Percentiles rank a stretch among this genome's conserved stretches.
Evolutionary conservation across 2,797 vertebrate species (phyloP).

Genomic region (Lacerta bilineata): DNA sequence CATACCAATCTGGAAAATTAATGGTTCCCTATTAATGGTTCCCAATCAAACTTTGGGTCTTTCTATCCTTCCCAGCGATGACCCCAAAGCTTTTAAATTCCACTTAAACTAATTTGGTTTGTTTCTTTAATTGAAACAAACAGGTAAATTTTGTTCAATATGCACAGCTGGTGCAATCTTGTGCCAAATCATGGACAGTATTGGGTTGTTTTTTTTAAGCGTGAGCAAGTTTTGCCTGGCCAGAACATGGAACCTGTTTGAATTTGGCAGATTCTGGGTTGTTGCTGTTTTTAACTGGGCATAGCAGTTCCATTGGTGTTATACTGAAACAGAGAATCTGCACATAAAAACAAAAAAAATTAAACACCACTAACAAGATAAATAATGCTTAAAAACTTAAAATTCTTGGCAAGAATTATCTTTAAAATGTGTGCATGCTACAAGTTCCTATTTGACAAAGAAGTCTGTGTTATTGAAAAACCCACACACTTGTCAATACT

Average conservation of each 20-base stretch:
- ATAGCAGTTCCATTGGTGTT: not conserved
- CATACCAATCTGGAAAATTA: not conserved
- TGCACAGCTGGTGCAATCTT: not conserved
- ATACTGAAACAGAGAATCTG: not conserved
- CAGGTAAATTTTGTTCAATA: constrained; percentile 1
- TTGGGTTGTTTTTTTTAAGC: not conserved
- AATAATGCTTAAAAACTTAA: not conserved
- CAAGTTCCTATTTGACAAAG: not conserved
- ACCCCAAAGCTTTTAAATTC: constrained; percentile 3
- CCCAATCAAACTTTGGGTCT: not conserved
- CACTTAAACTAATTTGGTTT: not conserved
- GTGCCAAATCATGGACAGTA: not conserved
- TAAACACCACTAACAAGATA: not conserved
- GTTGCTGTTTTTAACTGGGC: not conserved
- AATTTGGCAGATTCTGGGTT: not conserved
- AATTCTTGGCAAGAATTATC: constrained; percentile 3
- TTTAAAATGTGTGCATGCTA: not conserved
- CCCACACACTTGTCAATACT: not conserved
- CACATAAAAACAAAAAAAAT: not conserved
- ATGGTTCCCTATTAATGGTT: not conserved
- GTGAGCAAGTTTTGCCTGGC: not conserved
- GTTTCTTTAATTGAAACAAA: not conserved
- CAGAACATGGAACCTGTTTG: not conserved
- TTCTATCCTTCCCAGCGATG: not conserved
- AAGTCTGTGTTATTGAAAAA: not conserved